Conservation (phyloP, 2,113 vertebrate genomes). For the Python bivittatus region DNA sequence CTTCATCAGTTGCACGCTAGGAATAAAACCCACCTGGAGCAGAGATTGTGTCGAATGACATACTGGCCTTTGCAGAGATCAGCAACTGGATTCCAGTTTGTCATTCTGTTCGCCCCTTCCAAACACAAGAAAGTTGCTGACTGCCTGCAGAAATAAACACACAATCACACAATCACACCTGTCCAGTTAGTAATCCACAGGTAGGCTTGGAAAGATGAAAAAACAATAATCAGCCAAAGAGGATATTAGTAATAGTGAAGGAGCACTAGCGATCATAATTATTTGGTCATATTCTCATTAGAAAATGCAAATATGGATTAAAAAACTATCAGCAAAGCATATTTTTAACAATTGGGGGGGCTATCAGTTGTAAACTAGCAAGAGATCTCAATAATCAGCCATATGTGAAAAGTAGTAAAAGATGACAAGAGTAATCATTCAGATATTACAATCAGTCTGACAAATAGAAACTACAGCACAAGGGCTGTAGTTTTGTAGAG, state of each 20-base stretch:
- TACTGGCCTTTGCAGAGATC: slow-evolving; percentile 25
- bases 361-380: too few species aligned
- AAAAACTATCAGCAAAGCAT: too few species aligned
- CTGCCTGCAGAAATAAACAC: neutral
- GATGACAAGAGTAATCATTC: too few species aligned
- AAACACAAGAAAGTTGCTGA: neutral
- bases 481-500: too few species aligned
- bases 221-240: neutral
- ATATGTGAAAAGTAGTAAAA: too few species aligned
- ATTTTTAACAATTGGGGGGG: too few species aligned
- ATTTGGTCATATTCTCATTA: too few species aligned
- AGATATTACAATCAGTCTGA: too few species aligned
- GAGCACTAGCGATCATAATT: neutral
- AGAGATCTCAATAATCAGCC: too few species aligned
- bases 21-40: slow-evolving; percentile 28
- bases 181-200: neutral
- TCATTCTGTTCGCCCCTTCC: slow-evolving; percentile 50
- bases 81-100: neutral
- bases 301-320: too few species aligned
- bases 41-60: neutral
- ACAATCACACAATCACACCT: neutral
- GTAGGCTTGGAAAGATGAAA: neutral
- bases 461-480: too few species aligned
- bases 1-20: slow-evolving; percentile 23
- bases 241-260: neutral